Evolutionary conservation across 1,140 invertebrate genomes (phyloP).

Genomic region (Potamilus streckersoni): DNA sequence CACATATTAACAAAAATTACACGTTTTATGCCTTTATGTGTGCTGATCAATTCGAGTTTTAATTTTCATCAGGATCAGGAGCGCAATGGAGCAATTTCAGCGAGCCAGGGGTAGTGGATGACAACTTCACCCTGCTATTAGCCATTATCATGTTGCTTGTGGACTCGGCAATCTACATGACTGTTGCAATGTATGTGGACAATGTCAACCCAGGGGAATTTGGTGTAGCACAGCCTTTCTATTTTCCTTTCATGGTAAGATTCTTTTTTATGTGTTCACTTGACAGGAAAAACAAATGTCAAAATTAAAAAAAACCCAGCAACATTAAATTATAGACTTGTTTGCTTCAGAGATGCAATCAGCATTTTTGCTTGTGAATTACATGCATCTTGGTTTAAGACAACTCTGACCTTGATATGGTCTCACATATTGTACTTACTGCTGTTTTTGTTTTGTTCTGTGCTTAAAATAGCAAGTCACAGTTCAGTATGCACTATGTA

Average conservation of each 20-base stretch:
- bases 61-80: constrained; percentile 38
- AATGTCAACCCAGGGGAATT: constrained; percentile 72
- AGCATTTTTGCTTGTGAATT: not conserved
- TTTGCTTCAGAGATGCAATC: not conserved
- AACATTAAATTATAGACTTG: not conserved
- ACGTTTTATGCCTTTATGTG: no score
- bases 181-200: constrained; percentile 74
- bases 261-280: not conserved
- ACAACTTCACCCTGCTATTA: constrained; percentile 60
- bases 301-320: no score
- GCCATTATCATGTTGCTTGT: constrained; percentile 69
- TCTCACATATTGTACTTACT: no score
- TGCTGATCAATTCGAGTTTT: not conserved
- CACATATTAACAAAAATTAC: no score
- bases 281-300: not conserved
- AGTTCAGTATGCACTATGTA: no score
- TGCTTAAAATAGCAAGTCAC: no score
- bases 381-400: constrained; percentile 10
- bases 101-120: constrained; percentile 50
- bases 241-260: constrained; percentile 70
- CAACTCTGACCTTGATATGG: constrained; percentile 13
- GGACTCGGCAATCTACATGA: constrained; percentile 67
- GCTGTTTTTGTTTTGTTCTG: no score
- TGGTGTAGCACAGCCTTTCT: constrained; percentile 47
- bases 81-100: constrained; percentile 54